Percentiles rank a stretch among this genome's conserved stretches.
Evolutionary conservation across 2,888 invertebrate species (phyloP).

Genomic region (Parochlus steinenii): DNA sequence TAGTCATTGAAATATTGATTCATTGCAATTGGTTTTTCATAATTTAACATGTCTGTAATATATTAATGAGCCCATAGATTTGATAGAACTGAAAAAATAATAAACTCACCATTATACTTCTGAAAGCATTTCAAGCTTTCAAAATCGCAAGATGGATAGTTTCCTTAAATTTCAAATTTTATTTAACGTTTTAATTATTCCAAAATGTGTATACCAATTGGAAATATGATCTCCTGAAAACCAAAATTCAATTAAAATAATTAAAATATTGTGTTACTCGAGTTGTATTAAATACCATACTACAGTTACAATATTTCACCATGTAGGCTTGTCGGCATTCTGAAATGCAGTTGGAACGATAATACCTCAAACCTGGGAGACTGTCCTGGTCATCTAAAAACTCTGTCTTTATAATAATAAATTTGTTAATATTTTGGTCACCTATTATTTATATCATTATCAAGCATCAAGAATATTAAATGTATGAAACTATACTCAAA

Average conservation of each 20-base stretch:
- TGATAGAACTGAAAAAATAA: not conserved
- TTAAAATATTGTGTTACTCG: no score
- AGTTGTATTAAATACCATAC: conserved; percentile 27
- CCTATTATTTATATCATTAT: not conserved
- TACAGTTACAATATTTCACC: conserved; percentile 26
- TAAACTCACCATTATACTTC: conserved; percentile 20
- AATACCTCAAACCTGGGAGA: conserved; percentile 24
- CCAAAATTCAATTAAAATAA: no score
- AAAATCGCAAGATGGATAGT: conserved; percentile 15
- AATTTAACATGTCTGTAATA: conserved; percentile 14
- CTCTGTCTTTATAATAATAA: not conserved
- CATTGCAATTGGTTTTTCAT: conserved; percentile 22
- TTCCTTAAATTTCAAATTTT: conserved; percentile 11
- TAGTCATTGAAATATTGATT: conserved; percentile 20
- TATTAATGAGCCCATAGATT: not conserved
- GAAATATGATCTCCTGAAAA: no score
- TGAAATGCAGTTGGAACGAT: conserved; percentile 26
- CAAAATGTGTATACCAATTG: conserved; percentile 20
- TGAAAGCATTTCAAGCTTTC: conserved; percentile 22
- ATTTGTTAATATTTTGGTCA: no score
- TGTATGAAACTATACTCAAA: not conserved
- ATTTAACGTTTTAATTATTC: not conserved
- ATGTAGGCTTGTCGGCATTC: conserved; percentile 28
- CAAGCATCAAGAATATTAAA: not conserved
- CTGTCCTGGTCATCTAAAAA: conserved; percentile 7